A percentile compares a stretch with the other conserved stretches of the same genome.
phyloP scores from a whole-genome alignment of 2,797 vertebrate species.

The Mus caroli region DNA sequence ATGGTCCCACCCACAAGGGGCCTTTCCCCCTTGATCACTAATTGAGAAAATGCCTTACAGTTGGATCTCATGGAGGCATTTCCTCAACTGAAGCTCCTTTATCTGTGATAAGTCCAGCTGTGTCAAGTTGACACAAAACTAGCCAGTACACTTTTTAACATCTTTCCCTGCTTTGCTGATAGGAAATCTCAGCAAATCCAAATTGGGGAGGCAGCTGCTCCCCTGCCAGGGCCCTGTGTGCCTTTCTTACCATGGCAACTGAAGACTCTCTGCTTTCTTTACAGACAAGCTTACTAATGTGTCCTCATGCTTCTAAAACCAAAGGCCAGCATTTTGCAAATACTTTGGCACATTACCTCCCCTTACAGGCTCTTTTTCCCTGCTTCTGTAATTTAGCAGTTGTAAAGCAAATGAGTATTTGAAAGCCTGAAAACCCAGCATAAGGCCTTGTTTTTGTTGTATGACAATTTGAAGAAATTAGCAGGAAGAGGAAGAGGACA shows the following conservation, averaged over 20 bases:
- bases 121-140: too few relatives aligned
- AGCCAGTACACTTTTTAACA: background rate
- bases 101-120: too few relatives aligned
- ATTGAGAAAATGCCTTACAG: too few relatives aligned
- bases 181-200: background rate
- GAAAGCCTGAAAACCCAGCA: background rate
- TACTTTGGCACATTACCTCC: background rate
- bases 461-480: slow-evolving; percentile 17
- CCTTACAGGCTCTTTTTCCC: background rate
- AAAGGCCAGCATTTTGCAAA: slow-evolving; percentile 2
- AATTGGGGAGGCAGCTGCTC: background rate
- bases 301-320: slow-evolving; percentile 10
- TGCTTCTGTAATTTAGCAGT: background rate
- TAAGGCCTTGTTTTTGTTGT: background rate
- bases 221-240: background rate
- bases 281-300: background rate
- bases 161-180: slow-evolving; percentile 6
- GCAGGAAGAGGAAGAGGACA: background rate
- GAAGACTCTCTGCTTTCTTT: background rate
- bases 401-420: slow-evolving; percentile 17
- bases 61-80: too few relatives aligned
- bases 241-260: slow-evolving; percentile 11
- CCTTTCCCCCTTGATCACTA: too few relatives aligned
- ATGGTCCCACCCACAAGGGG: too few relatives aligned
- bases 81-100: too few relatives aligned